phyloP scores from a whole-genome alignment of 2,113 vertebrate genomes.

The Silurus asotus region DNA sequence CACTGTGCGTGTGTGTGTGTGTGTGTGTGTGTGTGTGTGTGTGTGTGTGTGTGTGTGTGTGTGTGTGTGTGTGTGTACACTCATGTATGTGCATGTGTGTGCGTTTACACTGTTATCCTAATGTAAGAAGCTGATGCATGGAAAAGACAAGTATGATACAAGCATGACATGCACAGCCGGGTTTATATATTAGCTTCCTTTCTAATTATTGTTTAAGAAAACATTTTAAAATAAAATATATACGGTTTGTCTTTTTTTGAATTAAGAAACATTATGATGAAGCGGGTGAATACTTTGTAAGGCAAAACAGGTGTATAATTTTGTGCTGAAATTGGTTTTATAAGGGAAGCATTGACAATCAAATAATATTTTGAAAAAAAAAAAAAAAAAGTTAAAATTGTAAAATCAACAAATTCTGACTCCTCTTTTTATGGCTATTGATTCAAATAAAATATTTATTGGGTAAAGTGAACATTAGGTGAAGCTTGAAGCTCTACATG shows the following conservation, averaged over 20 bases:
- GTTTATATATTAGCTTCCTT: neutral
- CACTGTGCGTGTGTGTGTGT: constrained; percentile 43
- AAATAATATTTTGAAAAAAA: neutral
- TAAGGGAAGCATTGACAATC: neutral
- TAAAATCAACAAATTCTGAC: neutral
- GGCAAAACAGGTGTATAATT: constrained; percentile 2
- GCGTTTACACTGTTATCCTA: neutral
- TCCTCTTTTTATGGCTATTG: neutral
- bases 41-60: constrained; percentile 7
- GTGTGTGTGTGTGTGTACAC: constrained; percentile 1
- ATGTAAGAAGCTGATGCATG: constrained; percentile 37
- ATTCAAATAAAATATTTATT: neutral
- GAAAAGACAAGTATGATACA: constrained; percentile 32
- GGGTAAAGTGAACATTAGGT: no score
- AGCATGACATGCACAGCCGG: neutral
- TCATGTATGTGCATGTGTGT: constrained; percentile 15
- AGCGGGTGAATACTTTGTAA: neutral
- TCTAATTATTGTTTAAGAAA: neutral
- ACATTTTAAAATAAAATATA: neutral
- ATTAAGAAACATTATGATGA: neutral
- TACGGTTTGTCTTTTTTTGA: neutral
- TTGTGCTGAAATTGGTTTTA: constrained; percentile 10
- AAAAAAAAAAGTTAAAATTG: neutral
- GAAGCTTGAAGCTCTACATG: no score
- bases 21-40: constrained; percentile 45